Evolutionary conservation across 37 sponge, comb jelly and placozoan species (phyloP), one percentile per base, ranked within the genome.

Genomic region (Lycopodina hypogea): DNA sequence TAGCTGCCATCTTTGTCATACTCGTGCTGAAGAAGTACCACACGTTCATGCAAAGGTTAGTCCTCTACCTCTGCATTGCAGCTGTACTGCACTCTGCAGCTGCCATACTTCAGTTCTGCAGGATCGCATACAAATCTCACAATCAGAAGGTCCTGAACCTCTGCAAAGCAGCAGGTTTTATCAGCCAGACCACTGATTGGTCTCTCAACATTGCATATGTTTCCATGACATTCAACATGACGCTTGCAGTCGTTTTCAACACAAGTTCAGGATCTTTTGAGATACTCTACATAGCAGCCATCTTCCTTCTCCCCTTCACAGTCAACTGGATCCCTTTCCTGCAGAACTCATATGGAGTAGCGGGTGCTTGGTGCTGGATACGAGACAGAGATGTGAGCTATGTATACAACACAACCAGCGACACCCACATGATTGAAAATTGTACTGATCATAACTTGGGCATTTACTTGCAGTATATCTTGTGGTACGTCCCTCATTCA

Each of bases 281-380:
- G 34, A 14, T 60, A 34, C 42, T 60, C 53, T 85, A 85, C 50
- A 34, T 85, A 3, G 1, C 56, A 6, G 18, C 75, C 3, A 84
- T 85, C 12, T 72, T 90, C n/a, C 2, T 85, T 4, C 36, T 85
- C n/a, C 90, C 86, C 21, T 18, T 90, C 42, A 29, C 45, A 24
- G 77, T 80, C 78, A 81, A 81, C 55, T 75, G 81, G 72, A 77
- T 90, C 52, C 90, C 90, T 0, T 85, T 90, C 69, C 69, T 90
- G 1, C n/a, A 78, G 48, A 30, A 24, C 24, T 53, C 86, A 0
- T 90, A 90, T 40, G 90, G 90, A 6, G 50, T 24, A 36, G 82
- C 90, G 7, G 90, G 90, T 2, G 76, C 82, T 2, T 90, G 90
- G 90, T 90, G 90, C 75, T 90, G 90, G 90, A 90, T 90, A 30